Conservation (phyloP, 2,113 vertebrate species). For the Centropus unirufus region DNA sequence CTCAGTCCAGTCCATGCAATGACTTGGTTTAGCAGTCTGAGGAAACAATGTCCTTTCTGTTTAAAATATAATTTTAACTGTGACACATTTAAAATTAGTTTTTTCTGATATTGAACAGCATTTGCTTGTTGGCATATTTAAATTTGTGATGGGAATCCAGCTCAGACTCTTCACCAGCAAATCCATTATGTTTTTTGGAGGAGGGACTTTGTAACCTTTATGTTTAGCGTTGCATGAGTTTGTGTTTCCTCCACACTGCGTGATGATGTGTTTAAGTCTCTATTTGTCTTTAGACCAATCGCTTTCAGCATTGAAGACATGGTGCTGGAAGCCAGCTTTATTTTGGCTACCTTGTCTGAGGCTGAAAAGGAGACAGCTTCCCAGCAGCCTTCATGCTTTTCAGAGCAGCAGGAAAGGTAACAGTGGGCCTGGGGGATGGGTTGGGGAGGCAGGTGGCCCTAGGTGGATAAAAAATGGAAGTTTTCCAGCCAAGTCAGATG, state of each 20-base stretch:
- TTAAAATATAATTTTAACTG: not conserved
- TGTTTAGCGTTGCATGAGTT: accelerated
- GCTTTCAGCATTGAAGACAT: constrained; percentile 85
- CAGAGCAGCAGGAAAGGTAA: constrained; percentile 61
- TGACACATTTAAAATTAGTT: not conserved
- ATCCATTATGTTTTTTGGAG: not conserved
- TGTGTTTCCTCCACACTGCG: not conserved
- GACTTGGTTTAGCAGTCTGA: not conserved
- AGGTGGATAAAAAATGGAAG: not conserved
- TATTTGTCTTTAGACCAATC: constrained; percentile 80
- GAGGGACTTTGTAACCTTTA: not conserved
- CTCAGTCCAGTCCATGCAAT: not conserved
- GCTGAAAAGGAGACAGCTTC: constrained; percentile 52
- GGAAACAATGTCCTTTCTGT: not conserved
- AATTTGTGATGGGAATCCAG: not conserved
- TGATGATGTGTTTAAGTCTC: not conserved
- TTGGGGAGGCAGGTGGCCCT: not conserved
- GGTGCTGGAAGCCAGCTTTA: constrained; percentile 86
- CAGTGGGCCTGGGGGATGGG: accelerated
- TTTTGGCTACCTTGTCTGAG: constrained; percentile 86
- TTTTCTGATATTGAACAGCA: not conserved
- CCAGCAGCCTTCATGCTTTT: constrained; percentile 30
- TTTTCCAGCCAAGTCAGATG: not conserved
- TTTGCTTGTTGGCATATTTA: not conserved
- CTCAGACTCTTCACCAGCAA: not conserved